These are phyloP conservation scores for Raja brachyura DNA, from an alignment of 2,113 vertebrate species.

Conservation along the genomic window DNA sequence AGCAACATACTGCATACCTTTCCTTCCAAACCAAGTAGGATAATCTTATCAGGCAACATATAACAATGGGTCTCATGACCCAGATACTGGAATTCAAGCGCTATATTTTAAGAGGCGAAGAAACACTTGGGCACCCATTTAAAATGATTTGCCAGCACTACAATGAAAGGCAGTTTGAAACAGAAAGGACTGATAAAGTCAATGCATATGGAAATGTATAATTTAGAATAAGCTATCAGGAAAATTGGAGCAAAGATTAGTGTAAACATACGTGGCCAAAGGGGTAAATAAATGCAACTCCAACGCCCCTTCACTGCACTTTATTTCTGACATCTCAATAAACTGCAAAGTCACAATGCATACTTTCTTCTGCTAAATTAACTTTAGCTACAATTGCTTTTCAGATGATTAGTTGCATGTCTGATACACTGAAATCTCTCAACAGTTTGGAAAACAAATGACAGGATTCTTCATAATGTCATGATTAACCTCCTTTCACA, in stretches of 20 bases:
- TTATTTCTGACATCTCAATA: not conserved
- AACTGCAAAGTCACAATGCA: not conserved
- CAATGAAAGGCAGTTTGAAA: not conserved
- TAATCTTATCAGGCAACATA: no score
- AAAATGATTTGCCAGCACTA: not conserved
- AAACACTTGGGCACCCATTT: not conserved
- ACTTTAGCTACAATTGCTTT: not conserved
- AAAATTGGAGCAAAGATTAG: not conserved
- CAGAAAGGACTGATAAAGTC: not conserved
- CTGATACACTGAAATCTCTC: not conserved
- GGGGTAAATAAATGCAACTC: not conserved
- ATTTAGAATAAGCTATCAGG: not conserved
- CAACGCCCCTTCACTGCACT: not conserved
- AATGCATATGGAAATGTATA: not conserved
- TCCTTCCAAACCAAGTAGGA: no score
- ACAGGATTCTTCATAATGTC: not conserved
- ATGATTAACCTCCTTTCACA: not conserved
- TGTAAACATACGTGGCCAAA: not conserved
- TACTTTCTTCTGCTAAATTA: not conserved
- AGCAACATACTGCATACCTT: no score
- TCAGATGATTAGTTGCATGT: no score
- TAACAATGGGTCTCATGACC: no score
- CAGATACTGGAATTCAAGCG: not conserved
- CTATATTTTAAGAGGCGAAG: not conserved
- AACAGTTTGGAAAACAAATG: not conserved